Percentiles rank a stretch among this genome's conserved stretches.
Evolutionary conservation across 1,140 invertebrate genomes (phyloP).

Genomic region (Goniozus legneri): DNA sequence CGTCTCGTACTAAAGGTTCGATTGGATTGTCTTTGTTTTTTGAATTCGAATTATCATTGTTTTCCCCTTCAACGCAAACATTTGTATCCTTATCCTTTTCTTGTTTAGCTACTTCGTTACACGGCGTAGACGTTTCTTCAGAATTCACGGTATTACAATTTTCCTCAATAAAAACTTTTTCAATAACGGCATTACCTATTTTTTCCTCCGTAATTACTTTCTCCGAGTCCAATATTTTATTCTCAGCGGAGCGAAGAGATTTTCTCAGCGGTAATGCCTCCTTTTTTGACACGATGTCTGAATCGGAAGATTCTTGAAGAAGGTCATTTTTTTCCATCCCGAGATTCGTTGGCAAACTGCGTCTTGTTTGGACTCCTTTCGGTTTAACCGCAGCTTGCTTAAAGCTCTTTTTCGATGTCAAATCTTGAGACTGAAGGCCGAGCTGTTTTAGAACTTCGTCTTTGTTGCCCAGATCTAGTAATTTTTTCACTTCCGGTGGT

Average conservation of each 20-base stretch:
- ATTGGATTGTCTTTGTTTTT: conserved; percentile 3
- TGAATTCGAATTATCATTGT: too few species aligned
- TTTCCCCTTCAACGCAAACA: background rate
- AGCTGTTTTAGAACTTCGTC: conserved; percentile 23
- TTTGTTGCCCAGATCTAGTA: conserved; percentile 15
- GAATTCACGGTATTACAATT: conserved; percentile 1
- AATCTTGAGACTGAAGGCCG: conserved; percentile 11
- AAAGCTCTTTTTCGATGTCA: conserved; percentile 12
- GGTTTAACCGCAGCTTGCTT: conserved; percentile 26
- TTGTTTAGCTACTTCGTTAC: background rate
- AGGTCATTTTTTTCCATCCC: background rate
- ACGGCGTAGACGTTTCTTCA: background rate
- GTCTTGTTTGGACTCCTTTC: conserved; percentile 16
- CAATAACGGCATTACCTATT: conserved; percentile 1
- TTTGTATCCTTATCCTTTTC: background rate
- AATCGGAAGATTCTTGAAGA: background rate
- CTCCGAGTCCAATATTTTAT: too few species aligned
- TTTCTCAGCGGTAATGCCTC: background rate
- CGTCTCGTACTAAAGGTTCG: too few species aligned
- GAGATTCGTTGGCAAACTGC: background rate
- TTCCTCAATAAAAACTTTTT: too few species aligned
- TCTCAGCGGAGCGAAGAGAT: background rate
- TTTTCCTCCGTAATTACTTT: conserved; percentile 3
- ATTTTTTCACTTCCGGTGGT: conserved; percentile 30
- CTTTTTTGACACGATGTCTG: background rate